These are phyloP conservation scores for Labrus mixtus DNA, from an alignment of 2,113 vertebrate genomes.

Conservation along the genomic window DNA sequence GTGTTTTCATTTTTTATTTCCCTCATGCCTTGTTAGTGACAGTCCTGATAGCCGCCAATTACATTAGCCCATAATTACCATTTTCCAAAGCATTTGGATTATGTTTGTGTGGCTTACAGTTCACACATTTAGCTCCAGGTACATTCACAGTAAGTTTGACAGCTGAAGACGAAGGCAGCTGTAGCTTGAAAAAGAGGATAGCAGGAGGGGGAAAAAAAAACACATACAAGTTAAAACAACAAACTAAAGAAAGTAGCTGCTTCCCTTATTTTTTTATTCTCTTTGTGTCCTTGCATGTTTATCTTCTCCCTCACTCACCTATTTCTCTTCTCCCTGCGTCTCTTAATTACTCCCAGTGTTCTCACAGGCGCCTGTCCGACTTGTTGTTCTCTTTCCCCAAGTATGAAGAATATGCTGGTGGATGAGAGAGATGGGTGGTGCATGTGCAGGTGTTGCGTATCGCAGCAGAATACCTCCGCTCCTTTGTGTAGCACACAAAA, in stretches of 20 bases:
- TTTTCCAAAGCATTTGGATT: neutral
- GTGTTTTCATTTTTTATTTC: neutral
- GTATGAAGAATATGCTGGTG: conserved; percentile 9
- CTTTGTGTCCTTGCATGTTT: conserved; percentile 15
- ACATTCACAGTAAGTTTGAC: neutral
- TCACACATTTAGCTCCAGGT: neutral
- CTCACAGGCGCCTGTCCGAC: conserved; percentile 60
- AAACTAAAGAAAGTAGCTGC: conserved; percentile 17
- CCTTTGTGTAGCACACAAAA: conserved; percentile 42
- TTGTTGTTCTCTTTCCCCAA: conserved; percentile 66
- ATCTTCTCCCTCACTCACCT: conserved; percentile 46
- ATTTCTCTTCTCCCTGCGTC: conserved; percentile 33
- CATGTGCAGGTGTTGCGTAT: conserved; percentile 48
- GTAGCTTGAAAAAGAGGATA: neutral
- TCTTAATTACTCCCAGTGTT: conserved; percentile 74
- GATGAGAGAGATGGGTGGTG: conserved; percentile 13
- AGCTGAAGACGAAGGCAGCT: neutral
- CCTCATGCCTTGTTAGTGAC: neutral
- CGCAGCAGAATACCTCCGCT: neutral
- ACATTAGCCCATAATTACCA: conserved; percentile 1
- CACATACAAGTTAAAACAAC: conserved; percentile 24
- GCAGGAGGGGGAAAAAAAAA: neutral
- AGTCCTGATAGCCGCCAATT: neutral
- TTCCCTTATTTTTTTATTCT: conserved; percentile 59
- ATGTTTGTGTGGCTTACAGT: neutral